Evolutionary conservation across 2,888 invertebrate genomes (phyloP), one percentile per base, ranked within the genome.

Genomic region (Zonitis immaculata): DNA sequence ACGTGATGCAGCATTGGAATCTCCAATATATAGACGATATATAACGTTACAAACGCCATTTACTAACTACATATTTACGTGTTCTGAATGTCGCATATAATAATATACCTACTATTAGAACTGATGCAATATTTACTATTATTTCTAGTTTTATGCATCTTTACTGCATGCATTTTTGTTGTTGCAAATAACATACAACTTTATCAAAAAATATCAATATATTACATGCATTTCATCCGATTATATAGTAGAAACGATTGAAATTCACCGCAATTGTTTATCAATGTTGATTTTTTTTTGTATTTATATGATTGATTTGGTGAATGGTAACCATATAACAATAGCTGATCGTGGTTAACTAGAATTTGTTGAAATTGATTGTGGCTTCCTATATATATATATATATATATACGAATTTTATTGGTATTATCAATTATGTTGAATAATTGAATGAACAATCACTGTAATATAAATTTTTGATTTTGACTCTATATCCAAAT

Each of bases 1-100:
- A 52, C 45, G 32, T 53, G 53, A 56, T 56, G 56, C 53, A 53
- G 53, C 56, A 50, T 53, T 52, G 51, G 50, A 56, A 56, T 56
- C 56, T 56, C 56, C 49, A 28, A 42, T 42, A 44, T 39, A n/a
- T n/a, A n/a, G n/a, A n/a, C n/a, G n/a, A n/a, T n/a, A n/a, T n/a
- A 20, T n/a, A 20, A 39, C 20, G 27, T 47, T 51, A 47, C 54
- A 50, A 47, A 47, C 51, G 44, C 51, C 42, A n/a, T 43, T 26
- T 22, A 42, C 45, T 56, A 56, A 56, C 56, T 53, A 51, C 49
- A 32, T n/a, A n/a, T 39, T 35, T 50, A 53, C 56, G 53, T 56
- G 53, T 50, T 20, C 32, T 35, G 51, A 56, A 56, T 56, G 25
- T 47, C 44, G 52, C 52, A 47, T 20, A 20, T 39, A 20, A n/a